Evolutionary conservation across 2,113 vertebrate species (phyloP), one percentile per base, ranked within the genome.

Genomic region (Synodontis membranacea): DNA sequence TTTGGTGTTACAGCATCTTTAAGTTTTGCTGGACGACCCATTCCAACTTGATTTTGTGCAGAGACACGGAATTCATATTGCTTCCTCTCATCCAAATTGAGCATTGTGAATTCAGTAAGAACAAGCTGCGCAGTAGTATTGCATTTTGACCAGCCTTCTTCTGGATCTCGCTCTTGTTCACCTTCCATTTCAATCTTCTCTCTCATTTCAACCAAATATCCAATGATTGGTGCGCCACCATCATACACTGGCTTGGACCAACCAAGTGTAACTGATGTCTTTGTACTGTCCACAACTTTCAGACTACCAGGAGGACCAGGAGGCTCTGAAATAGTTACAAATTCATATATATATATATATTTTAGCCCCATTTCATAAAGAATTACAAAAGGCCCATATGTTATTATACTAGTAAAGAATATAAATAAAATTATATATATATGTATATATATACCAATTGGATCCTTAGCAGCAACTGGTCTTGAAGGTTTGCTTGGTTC

Each of bases 201-300:
- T 88, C 93, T 98, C 93, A 99, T 92, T 94, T 99, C 98, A 74
- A 99, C 93, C 88, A 97, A 94, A 89, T 99, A 99, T 86, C 96
- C 95, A 86, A 99, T 97, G 89, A 99, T 97, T 0, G 97, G 97
- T 62, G 98, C 97, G 5, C 98, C 98, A 42, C 98, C 98, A 88
- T 99, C 98, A 12, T 98, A 99, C 28, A 99, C 95, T 0, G 98
- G 98, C 90, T 97, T 99, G 81, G 94, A 95, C 98, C 98, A 99
- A 58, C 93, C 91, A 84, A 99, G 96, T 2, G 97, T 97, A 90
- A 99, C 94, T 28, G 97, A 97, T 78, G 88, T 96, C 92, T 95
- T 99, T 88, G 97, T 99, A 92, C 97, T 99, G 90, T 99, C 98
- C 66, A 95, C 94, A 84, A 99, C 97, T 92, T 97, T 99, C 86